Evolutionary conservation across 2,797 vertebrate species (phyloP).

Genomic region (Epinephelus malabaricus): DNA sequence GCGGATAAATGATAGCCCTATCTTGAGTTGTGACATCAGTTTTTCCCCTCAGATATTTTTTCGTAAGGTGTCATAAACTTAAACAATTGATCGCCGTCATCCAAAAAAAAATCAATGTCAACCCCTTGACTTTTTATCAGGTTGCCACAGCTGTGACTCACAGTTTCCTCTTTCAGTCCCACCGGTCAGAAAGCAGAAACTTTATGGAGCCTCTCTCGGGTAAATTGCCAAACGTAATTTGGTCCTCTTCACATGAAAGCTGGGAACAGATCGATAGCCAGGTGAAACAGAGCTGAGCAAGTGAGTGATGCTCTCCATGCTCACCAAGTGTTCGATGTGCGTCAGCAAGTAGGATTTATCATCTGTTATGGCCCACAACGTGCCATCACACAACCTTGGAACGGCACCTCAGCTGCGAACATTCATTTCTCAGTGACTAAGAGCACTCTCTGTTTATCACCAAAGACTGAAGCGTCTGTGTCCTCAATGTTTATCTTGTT

Average conservation of each 20-base stretch:
- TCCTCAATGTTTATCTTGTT: slow-evolving; percentile 45
- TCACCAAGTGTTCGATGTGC: slow-evolving; percentile 66
- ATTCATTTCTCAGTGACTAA: slow-evolving; percentile 70
- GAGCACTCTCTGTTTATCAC: slow-evolving; percentile 51
- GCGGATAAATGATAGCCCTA: slow-evolving; percentile 51
- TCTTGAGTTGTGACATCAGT: slow-evolving; percentile 52
- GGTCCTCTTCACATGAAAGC: slow-evolving; percentile 66
- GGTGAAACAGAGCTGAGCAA: slow-evolving; percentile 63
- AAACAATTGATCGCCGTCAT: slow-evolving; percentile 59
- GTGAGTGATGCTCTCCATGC: slow-evolving; percentile 78
- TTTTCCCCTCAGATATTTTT: slow-evolving; percentile 24
- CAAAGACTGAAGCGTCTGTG: slow-evolving; percentile 31
- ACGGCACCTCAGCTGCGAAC: slow-evolving; percentile 47
- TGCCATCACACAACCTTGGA: slow-evolving; percentile 77
- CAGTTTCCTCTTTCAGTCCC: slow-evolving; percentile 64
- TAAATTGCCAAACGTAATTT: slow-evolving; percentile 77
- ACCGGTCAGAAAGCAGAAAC: slow-evolving; percentile 51
- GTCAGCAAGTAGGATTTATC: slow-evolving; percentile 80
- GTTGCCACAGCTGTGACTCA: slow-evolving; percentile 66
- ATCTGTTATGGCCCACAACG: slow-evolving; percentile 59
- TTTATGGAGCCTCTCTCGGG: slow-evolving; percentile 59
- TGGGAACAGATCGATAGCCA: slow-evolving; percentile 72
- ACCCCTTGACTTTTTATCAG: slow-evolving; percentile 58
- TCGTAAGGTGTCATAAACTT: slow-evolving; percentile 45
- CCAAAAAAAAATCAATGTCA: slow-evolving; percentile 60